Conservation (phyloP, 2,113 vertebrate genomes). For the Menidia beryllina region DNA sequence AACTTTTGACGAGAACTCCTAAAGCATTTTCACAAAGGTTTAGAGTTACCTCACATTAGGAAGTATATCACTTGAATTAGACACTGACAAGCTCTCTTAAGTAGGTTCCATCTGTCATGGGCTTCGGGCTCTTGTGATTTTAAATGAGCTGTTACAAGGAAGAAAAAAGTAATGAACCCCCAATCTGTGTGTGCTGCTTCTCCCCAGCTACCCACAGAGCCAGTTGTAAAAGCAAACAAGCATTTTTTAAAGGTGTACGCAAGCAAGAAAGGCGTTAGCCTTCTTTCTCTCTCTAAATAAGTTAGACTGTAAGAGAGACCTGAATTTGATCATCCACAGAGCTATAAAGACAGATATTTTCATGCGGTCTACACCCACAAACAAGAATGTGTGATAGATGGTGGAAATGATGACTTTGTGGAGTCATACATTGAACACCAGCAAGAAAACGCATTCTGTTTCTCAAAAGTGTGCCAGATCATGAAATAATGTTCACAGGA, state of each 20-base stretch:
- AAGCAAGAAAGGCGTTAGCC: slow-evolving; percentile 39
- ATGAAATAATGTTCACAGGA: slow-evolving; percentile 7
- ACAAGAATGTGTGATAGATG: slow-evolving; percentile 12
- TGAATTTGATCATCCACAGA: slow-evolving; percentile 29
- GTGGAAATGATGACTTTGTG: slow-evolving; percentile 16
- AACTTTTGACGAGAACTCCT: slow-evolving; percentile 25
- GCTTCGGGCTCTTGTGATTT: slow-evolving; percentile 69
- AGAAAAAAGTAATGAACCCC: slow-evolving; percentile 66
- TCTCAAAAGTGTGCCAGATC: slow-evolving; percentile 2
- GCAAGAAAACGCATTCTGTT: slow-evolving; percentile 19
- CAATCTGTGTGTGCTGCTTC: slow-evolving; percentile 59
- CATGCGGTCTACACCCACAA: slow-evolving; percentile 10
- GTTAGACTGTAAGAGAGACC: slow-evolving; percentile 34
- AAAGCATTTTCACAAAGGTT: slow-evolving; percentile 51
- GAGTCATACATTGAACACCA: slow-evolving; percentile 19
- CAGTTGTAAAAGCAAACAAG: slow-evolving; percentile 78
- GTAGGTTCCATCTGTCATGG: slow-evolving; percentile 66
- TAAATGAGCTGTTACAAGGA: slow-evolving; percentile 78
- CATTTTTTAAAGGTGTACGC: slow-evolving; percentile 67
- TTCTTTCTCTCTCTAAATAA: slow-evolving; percentile 46
- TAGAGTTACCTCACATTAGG: slow-evolving; percentile 54
- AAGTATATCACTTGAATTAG: slow-evolving; percentile 65
- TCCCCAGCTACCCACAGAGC: slow-evolving; percentile 60
- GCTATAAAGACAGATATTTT: slow-evolving; percentile 30
- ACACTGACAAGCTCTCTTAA: slow-evolving; percentile 58